phyloP scores from a whole-genome alignment of 2,797 vertebrate species.

The Halcyon badia region DNA sequence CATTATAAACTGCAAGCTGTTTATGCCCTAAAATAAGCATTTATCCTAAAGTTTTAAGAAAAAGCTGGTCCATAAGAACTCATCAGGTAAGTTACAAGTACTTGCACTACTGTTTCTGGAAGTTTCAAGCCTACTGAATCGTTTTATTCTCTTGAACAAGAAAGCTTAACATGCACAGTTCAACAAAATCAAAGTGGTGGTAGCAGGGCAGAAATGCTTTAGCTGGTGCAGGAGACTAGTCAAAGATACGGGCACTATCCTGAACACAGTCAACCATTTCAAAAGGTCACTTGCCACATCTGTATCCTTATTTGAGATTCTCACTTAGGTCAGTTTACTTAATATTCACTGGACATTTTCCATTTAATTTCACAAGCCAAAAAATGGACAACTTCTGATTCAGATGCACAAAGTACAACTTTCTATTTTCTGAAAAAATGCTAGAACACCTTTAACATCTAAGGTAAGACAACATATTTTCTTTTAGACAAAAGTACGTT shows the following conservation, averaged over 20 bases:
- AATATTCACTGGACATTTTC: neutral
- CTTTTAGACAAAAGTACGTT: neutral
- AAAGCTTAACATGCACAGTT: constrained; percentile 42
- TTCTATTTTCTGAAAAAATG: neutral
- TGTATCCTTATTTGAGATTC: neutral
- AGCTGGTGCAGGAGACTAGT: constrained; percentile 11
- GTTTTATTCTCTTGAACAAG: neutral
- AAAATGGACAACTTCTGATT: neutral
- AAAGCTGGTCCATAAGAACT: neutral
- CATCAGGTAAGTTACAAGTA: neutral
- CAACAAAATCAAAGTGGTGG: neutral
- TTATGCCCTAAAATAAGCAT: neutral
- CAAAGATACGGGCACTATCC: neutral
- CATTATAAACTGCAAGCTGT: neutral
- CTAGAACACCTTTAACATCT: neutral
- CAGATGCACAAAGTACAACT: neutral
- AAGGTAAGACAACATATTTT: neutral
- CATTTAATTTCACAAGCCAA: neutral
- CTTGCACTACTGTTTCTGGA: neutral
- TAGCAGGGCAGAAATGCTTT: constrained; percentile 56
- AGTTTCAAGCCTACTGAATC: neutral
- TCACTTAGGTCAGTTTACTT: neutral
- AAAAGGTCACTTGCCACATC: neutral
- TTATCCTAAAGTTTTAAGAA: neutral
- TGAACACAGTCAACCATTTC: neutral